phyloP scores from a whole-genome alignment of 1,140 invertebrate genomes.

The Tribolium castaneum region DNA sequence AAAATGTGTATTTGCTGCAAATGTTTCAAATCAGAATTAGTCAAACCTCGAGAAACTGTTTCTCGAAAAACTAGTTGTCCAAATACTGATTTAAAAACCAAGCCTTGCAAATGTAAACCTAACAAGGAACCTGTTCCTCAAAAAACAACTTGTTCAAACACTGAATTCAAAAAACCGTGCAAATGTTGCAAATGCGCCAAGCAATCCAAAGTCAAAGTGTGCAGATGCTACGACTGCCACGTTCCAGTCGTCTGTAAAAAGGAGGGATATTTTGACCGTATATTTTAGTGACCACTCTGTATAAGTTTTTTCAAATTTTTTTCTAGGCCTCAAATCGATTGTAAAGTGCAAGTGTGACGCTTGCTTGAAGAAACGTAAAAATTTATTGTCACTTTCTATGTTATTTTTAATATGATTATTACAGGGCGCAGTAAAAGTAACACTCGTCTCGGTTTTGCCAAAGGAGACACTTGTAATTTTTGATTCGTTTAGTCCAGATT shows the following conservation, averaged over 20 bases:
- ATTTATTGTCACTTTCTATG: too few species aligned
- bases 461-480: not conserved
- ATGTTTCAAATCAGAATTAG: not conserved
- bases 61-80: too few species aligned
- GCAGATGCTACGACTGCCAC: not conserved
- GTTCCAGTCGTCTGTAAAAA: not conserved
- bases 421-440: not conserved
- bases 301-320: not conserved
- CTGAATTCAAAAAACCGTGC: too few species aligned
- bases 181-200: not conserved
- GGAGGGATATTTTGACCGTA: not conserved
- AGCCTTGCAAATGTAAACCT: too few species aligned
- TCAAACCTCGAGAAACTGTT: too few species aligned
- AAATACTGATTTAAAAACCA: too few species aligned
- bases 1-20: not conserved
- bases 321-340: not conserved
- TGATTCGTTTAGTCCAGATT: too few species aligned
- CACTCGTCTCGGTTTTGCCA: not conserved
- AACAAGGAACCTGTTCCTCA: too few species aligned
- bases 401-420: not conserved
- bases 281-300: not conserved
- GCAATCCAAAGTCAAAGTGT: not conserved
- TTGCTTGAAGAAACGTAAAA: not conserved
- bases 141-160: too few species aligned
- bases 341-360: not conserved